Evolutionary conservation across 2,113 vertebrate genomes (phyloP).

Genomic region (Prinia subflava): DNA sequence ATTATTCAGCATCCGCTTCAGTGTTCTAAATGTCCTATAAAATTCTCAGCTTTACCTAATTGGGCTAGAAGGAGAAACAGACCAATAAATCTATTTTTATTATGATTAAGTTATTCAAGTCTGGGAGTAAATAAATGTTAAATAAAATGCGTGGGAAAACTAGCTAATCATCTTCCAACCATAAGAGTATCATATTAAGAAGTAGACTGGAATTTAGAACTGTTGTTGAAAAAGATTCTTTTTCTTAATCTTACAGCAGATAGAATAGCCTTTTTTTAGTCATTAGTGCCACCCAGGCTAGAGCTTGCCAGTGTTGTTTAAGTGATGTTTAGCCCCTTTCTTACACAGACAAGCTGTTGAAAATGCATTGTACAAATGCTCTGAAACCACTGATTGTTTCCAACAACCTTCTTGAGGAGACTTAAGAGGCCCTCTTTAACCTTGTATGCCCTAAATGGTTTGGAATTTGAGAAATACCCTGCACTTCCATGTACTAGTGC

Average conservation of each 20-base stretch:
- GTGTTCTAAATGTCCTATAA: neutral
- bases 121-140: conserved; percentile 9
- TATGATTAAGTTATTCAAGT: conserved; percentile 6
- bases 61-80: conserved; percentile 17
- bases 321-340: neutral
- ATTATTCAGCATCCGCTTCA: conserved; percentile 4
- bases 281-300: neutral
- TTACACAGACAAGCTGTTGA: neutral
- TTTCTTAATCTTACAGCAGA: neutral
- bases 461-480: neutral
- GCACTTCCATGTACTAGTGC: neutral
- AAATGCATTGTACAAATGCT: neutral
- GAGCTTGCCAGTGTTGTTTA: neutral
- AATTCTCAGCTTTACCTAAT: conserved; percentile 12
- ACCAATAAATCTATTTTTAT: conserved; percentile 33
- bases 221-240: neutral
- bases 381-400: neutral
- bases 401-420: neutral
- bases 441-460: neutral
- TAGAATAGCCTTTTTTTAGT: neutral
- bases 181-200: neutral
- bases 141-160: neutral
- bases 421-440: neutral
- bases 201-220: neutral
- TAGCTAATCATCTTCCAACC: neutral